Percentiles rank a stretch among this genome's conserved stretches.
Evolutionary conservation across 2,888 invertebrate genomes (phyloP).

Genomic region (Volucella inanis): DNA sequence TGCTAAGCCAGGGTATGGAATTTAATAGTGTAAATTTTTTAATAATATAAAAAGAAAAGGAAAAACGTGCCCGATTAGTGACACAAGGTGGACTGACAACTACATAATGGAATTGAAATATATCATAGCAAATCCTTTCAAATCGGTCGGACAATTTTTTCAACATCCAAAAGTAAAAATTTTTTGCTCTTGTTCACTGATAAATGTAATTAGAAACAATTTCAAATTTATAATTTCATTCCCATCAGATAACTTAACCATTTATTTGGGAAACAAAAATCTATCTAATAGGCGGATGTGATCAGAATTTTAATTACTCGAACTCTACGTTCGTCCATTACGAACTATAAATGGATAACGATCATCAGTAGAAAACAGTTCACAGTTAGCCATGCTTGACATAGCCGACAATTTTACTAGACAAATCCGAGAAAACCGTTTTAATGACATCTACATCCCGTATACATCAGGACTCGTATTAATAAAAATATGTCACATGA

Average conservation of each 20-base stretch:
- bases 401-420: slow-evolving; percentile 5
- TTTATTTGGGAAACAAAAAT: slow-evolving; percentile 1
- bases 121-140: no score
- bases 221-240: background rate
- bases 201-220: no score
- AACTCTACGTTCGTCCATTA: slow-evolving; percentile 13
- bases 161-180: no score
- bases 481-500: slow-evolving; percentile 37
- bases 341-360: slow-evolving; percentile 7
- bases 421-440: slow-evolving; percentile 16
- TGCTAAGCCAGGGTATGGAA: no score
- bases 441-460: slow-evolving; percentile 4
- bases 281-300: slow-evolving; percentile 28
- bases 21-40: no score
- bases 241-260: slow-evolving; percentile 18
- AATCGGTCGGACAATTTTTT: no score
- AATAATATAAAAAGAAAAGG: no score
- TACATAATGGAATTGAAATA: no score
- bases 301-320: slow-evolving; percentile 41
- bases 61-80: no score
- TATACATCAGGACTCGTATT: slow-evolving; percentile 16
- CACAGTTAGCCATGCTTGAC: no score
- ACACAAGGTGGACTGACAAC: no score
- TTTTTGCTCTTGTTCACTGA: no score
- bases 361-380: slow-evolving; percentile 9